Evolutionary conservation across 2,113 vertebrate genomes (phyloP), one percentile per base, ranked within the genome.

Genomic region (Setophaga petechia): DNA sequence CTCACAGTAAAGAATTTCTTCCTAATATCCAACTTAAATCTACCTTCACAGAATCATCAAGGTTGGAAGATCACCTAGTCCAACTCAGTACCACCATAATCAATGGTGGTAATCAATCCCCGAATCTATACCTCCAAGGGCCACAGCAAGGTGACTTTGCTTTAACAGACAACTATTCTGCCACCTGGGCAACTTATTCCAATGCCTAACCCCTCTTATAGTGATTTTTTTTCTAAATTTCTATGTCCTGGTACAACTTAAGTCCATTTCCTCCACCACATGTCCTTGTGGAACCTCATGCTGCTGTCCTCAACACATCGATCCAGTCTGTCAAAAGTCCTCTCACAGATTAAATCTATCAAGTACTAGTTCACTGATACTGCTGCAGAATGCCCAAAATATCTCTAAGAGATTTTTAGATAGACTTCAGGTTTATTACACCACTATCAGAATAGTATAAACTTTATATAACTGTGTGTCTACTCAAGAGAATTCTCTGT

Each of bases 401-500:
- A 61, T 30, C 12, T 57, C 4, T 31, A n/a, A 63, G 16, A 58
- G 6, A 15, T 14, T 39, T 44, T 30, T n/a, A 67, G 10, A 12
- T 15, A 31, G 22, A 30, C 2, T 68, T 16, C 9, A 57, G 14
- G 7, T 73, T 80, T 57, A 15, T 57, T 68, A 5, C 13, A 35
- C 3, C 4, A 24, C 59, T 61, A 44, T 15, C 1, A 1, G 15
- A 52, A 55, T 43, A 47, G 13, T 20, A 14, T 59, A 79, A 55
- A 8, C 9, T 11, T 47, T 69, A 28, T 22, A n/a, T 0, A 2
- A 11, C 25, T 65, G 2, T 8, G 2, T 59, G 16, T 24, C 11
- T 79, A 24, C 28, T 63, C 10, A 83, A 61, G 12, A 18, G 13
- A 82, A 30, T 21, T 44, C 2, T 0, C 17, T 28, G 4, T 15